Conservation (phyloP, 2,888 invertebrate genomes). For the Smittia aterrima region DNA sequence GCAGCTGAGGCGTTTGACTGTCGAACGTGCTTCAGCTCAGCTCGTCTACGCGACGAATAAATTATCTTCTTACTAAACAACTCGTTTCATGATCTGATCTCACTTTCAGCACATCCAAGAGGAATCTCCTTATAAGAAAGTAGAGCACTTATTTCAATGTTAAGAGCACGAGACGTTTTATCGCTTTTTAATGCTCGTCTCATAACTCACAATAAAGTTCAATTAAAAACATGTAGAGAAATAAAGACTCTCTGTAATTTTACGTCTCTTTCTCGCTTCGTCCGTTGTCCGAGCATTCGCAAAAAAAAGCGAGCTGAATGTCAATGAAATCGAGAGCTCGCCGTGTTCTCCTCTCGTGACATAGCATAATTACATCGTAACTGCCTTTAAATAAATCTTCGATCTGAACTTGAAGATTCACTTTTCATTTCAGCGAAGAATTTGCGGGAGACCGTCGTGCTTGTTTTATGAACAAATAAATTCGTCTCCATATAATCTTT, state of each 20-base stretch:
- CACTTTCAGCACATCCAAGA: background rate
- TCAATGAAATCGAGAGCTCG: constrained; percentile 19
- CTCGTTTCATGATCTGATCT: background rate
- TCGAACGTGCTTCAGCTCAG: background rate
- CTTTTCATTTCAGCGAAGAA: background rate
- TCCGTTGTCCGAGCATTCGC: background rate
- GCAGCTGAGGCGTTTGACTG: background rate
- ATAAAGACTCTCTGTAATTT: background rate
- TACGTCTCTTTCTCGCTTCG: background rate
- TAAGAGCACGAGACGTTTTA: background rate
- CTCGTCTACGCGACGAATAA: background rate
- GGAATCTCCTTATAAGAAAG: constrained; percentile 4
- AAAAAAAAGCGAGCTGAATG: background rate
- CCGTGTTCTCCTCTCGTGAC: constrained; percentile 12
- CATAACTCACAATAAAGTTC: background rate
- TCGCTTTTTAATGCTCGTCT: background rate
- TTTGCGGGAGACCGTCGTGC: background rate
- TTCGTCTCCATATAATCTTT: background rate
- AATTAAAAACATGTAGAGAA: background rate
- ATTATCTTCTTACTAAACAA: constrained; percentile 2
- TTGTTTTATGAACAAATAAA: background rate
- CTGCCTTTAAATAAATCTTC: constrained; percentile 4
- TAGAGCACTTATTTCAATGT: constrained; percentile 12
- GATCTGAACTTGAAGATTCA: constrained; percentile 14
- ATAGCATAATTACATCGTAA: constrained; percentile 4